Conservation (phyloP, 2,113 vertebrate species). For the Petrocephalus microphthalmus region DNA sequence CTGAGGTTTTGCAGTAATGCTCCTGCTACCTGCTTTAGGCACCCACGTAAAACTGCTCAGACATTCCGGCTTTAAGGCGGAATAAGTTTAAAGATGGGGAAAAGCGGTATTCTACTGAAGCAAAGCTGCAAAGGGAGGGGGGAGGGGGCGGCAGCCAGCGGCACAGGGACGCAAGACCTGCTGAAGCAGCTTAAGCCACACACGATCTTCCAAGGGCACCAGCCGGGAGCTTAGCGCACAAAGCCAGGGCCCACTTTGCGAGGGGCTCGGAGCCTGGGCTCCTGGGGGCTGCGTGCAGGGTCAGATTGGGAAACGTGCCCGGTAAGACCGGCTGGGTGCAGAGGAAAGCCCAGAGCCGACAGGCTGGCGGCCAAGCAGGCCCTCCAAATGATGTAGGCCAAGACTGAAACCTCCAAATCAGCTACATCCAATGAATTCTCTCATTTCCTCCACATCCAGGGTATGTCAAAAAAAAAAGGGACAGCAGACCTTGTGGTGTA, state of each 20-base stretch:
- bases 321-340: neutral
- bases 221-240: neutral
- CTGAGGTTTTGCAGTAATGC: neutral
- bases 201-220: neutral
- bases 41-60: neutral
- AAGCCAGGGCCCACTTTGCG: neutral
- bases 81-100: neutral
- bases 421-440: neutral
- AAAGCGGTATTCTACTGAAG: neutral
- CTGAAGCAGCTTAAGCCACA: neutral
- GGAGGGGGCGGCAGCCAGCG: neutral
- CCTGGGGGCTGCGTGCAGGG: neutral
- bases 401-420: neutral
- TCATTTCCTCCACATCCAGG: neutral
- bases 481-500: neutral
- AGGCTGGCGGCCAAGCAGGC: neutral
- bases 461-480: neutral
- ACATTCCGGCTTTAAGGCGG: neutral
- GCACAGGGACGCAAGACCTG: neutral
- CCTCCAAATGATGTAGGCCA: slow-evolving; percentile 15
- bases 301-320: neutral
- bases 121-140: neutral
- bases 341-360: neutral
- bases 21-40: neutral
- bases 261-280: neutral